Percentiles rank a stretch among this genome's conserved stretches.
Conservation (phyloP, 2,888 invertebrate species). For the Latrodectus hesperus region DNA sequence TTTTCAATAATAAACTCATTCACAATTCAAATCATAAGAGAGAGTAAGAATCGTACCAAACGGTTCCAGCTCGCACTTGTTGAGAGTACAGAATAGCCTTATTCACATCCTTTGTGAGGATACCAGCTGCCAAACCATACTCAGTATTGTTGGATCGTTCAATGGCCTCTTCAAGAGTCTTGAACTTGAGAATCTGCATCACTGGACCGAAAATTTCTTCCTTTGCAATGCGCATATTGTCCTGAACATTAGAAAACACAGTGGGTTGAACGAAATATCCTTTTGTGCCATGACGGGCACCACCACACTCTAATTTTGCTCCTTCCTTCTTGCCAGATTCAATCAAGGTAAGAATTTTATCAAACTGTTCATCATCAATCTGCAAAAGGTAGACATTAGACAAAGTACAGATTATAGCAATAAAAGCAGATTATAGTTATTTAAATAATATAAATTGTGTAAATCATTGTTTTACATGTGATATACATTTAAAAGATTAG, state of each 20-base stretch:
- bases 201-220: constrained; percentile 77
- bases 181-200: constrained; percentile 76
- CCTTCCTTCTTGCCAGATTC: constrained; percentile 75
- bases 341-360: constrained; percentile 74
- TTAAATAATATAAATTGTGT: no score
- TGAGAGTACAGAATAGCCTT: constrained; percentile 85
- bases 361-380: constrained; percentile 75
- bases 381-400: constrained; percentile 6
- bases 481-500: no score
- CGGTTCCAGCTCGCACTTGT: constrained; percentile 79
- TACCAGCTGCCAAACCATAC: constrained; percentile 88
- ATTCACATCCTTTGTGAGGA: constrained; percentile 86
- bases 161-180: constrained; percentile 81
- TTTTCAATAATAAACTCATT: no score
- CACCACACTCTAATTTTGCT: constrained; percentile 75
- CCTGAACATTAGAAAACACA: constrained; percentile 74
- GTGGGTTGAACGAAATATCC: constrained; percentile 75
- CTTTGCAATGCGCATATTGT: constrained; percentile 75
- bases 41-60: constrained; percentile 63
- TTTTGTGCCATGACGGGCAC: constrained; percentile 72
- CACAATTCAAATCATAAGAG: neutral
- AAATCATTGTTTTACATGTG: no score
- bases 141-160: constrained; percentile 86
- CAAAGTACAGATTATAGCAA: no score
- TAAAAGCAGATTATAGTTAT: no score